Evolutionary conservation across 2,113 vertebrate species (phyloP), one percentile per base, ranked within the genome.

Genomic region (Pimephales promelas): DNA sequence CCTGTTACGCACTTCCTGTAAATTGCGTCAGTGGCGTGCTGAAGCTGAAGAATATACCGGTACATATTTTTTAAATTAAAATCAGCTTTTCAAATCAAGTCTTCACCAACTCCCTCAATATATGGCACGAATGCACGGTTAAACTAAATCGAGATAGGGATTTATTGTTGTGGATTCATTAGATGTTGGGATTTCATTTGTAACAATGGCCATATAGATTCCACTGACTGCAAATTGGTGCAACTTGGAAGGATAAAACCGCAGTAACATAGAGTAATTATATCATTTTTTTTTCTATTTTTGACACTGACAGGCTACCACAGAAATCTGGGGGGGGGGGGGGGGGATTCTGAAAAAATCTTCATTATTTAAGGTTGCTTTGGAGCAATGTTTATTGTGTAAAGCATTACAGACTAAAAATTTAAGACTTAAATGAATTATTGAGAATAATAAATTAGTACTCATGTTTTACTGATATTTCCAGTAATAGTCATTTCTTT

Each of bases 1-100:
- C 89, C 88, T 77, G 88, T 34, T 71, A 49, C 64, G 78, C 24
- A 79, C 43, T 85, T 89, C 86, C 86, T 88, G 89, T 83, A 76
- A 77, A 71, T 40, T 74, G 20, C 47, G 28, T 62, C 71, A 61
- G 61, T 22, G 43, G 36, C 7, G 52, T 26, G 49, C 70, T 72
- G 11, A 71, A 45, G 68, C 36, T 71, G 22, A 47, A 45, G 22
- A 28, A 40, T 9, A 2, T n/a, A n/a, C n/a, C n/a, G n/a, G n/a
- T n/a, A n/a, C n/a, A n/a, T 40, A 9, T 40, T 40, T 40, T 9
- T 9, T 40, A 2, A 1, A 40, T 40, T 40, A 40, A 40, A 45
- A 43, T 72, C 40, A n/a, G 24, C 40, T 13, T n/a, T 11, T 72
- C 24, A 4, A 71, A 71, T 72, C 22, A 71, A 45, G 52, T 40